These are phyloP conservation scores for Cylas formicarius DNA, from an alignment of 1,140 invertebrate species.

Conservation along the genomic window DNA sequence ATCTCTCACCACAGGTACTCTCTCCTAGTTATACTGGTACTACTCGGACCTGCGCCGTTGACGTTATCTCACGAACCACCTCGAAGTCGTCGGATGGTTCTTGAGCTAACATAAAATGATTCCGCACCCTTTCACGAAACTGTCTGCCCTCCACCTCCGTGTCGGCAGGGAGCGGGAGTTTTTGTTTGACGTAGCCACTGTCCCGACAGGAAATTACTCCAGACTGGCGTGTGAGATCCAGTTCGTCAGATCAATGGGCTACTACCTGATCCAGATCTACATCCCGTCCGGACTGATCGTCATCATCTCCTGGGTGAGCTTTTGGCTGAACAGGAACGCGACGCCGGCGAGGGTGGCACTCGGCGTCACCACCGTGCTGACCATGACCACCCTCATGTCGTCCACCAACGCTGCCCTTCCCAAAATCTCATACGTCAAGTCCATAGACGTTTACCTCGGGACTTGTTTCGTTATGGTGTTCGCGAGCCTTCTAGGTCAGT, in stretches of 20 bases:
- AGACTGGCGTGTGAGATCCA: conserved; percentile 95
- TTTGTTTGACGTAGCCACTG: neutral
- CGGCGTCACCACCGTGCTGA: conserved; percentile 95
- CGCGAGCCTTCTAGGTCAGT: conserved; percentile 85
- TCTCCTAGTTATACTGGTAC: conserved; percentile 29
- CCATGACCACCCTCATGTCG: conserved; percentile 98
- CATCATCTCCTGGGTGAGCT: conserved; percentile 96
- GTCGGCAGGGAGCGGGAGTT: no score
- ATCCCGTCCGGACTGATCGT: conserved; percentile 98
- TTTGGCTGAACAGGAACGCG: conserved; percentile 83
- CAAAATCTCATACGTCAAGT: conserved; percentile 98
- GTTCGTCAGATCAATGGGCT: conserved; percentile 96
- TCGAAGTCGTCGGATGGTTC: no score
- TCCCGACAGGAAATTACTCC: conserved; percentile 87
- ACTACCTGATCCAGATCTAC: conserved; percentile 99
- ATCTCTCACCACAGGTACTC: conserved; percentile 85
- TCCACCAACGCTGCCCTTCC: conserved; percentile 96
- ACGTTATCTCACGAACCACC: no score
- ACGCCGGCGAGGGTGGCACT: conserved; percentile 93
- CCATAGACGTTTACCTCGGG: conserved; percentile 95
- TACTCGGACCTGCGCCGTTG: conserved; percentile 4
- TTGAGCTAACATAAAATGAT: no score
- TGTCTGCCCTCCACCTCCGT: no score
- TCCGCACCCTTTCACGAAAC: no score
- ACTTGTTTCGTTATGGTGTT: conserved; percentile 98